Evolutionary conservation across 1,140 invertebrate genomes (phyloP), one percentile per base, ranked within the genome.

Genomic region (Gyrodactylus salaris): DNA sequence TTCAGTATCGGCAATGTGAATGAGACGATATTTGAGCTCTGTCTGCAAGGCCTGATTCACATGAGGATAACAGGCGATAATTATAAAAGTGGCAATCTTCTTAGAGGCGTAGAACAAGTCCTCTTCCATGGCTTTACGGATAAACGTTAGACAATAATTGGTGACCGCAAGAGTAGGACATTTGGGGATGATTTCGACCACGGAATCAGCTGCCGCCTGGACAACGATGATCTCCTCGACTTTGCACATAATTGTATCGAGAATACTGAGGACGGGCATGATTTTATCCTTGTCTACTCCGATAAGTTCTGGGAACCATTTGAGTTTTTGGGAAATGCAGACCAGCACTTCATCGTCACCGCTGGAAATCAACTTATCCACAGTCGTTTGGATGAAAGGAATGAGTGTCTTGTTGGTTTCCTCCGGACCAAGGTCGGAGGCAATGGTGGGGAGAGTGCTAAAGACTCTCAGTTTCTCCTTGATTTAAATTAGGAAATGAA

Each of bases 191-290:
- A 71, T 71, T 71, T 71, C 25, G 25, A 25, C 25, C n/a, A 71
- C 7, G 26, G 70, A 71, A 71, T 71, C 70, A 71, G 24, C 21
- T 1, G 70, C 70, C 20, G 70, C 24, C 24, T 71, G 21, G 16
- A 71, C 70, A 25, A 71, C 70, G 7, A 71, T 25, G 25, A 71
- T 71, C 26, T 71, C 70, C 26, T 71, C 70, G 2, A 71, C 70
- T 24, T 25, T 24, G n/a, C 70, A 71, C 21, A 71, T 71, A 7
- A 71, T 71, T 25, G 19, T 24, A 16, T 21, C 70, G 1, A 71
- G 25, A 1, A 71, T 54, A 16, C n/a, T n/a, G n/a, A 54, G 34
- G n/a, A 54, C 34, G n/a, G 34, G 7, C 7, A 54, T n/a, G n/a
- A 54, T n/a, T 54, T 7, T n/a, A 54, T 25, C 70, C 1, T 23